phyloP scores from a whole-genome alignment of 2,113 vertebrate genomes.

The Cromileptes altivelis region DNA sequence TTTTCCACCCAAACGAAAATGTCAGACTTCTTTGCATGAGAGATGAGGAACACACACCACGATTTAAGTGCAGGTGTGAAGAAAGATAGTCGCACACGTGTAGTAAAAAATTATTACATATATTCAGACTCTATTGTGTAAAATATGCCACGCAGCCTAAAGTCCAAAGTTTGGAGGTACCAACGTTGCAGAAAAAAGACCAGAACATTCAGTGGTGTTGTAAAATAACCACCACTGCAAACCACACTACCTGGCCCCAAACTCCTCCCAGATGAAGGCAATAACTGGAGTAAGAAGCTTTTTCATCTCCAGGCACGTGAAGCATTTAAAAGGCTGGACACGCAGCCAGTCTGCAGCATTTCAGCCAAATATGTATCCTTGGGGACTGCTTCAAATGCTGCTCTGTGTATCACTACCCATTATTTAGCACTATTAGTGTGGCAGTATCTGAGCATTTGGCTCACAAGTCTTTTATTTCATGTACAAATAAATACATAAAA shows the following conservation, averaged over 20 bases:
- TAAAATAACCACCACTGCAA: background rate
- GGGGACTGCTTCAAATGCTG: background rate
- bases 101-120: too few relatives aligned
- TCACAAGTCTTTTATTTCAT: background rate
- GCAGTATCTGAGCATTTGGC: background rate
- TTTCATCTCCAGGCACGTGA: conserved; percentile 3
- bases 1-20: background rate
- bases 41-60: too few relatives aligned
- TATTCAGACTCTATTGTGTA: background rate
- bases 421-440: background rate
- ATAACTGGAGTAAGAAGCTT: background rate
- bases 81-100: too few relatives aligned
- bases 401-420: background rate
- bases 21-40: background rate
- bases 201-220: background rate
- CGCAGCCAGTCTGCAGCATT: background rate
- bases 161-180: background rate
- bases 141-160: background rate
- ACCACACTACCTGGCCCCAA: background rate
- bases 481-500: background rate
- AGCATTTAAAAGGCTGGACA: conserved; percentile 10
- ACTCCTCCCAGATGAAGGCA: conserved; percentile 5
- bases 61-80: too few relatives aligned
- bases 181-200: background rate
- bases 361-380: background rate